A percentile compares a stretch with the other conserved stretches of the same genome.
Evolutionary conservation across 2,113 vertebrate species (phyloP).

Genomic region (Sigmodon hispidus): DNA sequence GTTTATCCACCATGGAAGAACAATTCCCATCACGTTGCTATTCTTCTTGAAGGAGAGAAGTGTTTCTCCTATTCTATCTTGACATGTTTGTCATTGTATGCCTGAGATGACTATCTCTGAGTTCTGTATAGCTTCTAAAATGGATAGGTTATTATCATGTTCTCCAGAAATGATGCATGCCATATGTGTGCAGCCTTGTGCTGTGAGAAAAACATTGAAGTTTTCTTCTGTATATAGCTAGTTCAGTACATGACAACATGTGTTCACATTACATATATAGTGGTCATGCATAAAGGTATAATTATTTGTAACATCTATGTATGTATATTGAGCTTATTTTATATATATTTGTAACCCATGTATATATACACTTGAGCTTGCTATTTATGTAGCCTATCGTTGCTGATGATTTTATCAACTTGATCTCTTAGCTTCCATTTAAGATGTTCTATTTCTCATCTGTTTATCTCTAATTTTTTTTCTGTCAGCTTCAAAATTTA

Average conservation of each 20-base stretch:
- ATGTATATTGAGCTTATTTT: background rate
- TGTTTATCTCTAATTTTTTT: slow-evolving; percentile 67
- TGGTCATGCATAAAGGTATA: background rate
- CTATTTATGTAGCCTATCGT: background rate
- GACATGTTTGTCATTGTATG: slow-evolving; percentile 86
- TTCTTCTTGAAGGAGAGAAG: slow-evolving; percentile 85
- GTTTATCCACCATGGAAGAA: slow-evolving; percentile 78
- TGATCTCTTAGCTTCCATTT: slow-evolving; percentile 40
- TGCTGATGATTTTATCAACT: background rate
- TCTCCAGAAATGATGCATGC: slow-evolving; percentile 82
- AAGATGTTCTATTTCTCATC: slow-evolving; percentile 53
- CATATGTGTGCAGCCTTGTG: slow-evolving; percentile 81
- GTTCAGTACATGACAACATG: background rate
- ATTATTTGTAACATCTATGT: background rate
- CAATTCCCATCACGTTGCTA: slow-evolving; percentile 79
- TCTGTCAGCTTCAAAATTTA: slow-evolving; percentile 70
- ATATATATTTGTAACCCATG: background rate
- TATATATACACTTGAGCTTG: background rate
- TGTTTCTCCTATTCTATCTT: slow-evolving; percentile 82
- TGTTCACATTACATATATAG: background rate
- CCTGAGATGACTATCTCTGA: slow-evolving; percentile 84
- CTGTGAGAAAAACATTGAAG: slow-evolving; percentile 78
- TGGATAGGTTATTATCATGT: slow-evolving; percentile 84
- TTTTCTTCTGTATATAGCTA: slow-evolving; percentile 73
- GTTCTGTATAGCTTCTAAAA: slow-evolving; percentile 82